A percentile compares a stretch with the other conserved stretches of the same genome.
These are phyloP conservation scores for Hermaeophaga mercurialis DNA, from an alignment of 2,888 invertebrate species.

Conservation along the genomic window DNA sequence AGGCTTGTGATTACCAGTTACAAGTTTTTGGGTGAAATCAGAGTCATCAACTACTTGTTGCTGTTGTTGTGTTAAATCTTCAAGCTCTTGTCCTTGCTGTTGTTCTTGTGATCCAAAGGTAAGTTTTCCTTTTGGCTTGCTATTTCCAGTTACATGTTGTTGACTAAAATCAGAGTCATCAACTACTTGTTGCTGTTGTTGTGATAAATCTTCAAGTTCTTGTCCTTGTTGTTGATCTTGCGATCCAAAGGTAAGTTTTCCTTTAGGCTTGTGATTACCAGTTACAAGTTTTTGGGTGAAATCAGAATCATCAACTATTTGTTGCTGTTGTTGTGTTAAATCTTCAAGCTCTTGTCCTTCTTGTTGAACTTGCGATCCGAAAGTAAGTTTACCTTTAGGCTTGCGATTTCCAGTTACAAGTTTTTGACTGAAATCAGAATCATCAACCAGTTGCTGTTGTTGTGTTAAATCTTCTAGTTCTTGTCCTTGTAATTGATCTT, in stretches of 20 bases:
- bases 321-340: slow-evolving; percentile 21
- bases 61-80: slow-evolving; percentile 25
- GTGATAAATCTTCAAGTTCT: slow-evolving; percentile 26
- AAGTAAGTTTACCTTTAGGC: slow-evolving; percentile 3
- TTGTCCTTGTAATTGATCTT: slow-evolving; percentile 13
- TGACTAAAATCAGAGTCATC: slow-evolving; percentile 38
- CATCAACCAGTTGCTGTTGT: slow-evolving; percentile 15
- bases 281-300: slow-evolving; percentile 33
- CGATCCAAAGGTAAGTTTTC: slow-evolving; percentile 4
- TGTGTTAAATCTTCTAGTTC: slow-evolving; percentile 27
- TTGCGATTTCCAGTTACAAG: slow-evolving; percentile 10
- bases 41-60: slow-evolving; percentile 28
- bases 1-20: slow-evolving; percentile 15
- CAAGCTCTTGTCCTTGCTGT: slow-evolving; percentile 21
- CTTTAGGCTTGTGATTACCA: slow-evolving; percentile 13
- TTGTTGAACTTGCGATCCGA: slow-evolving; percentile 1
- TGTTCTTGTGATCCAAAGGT: slow-evolving; percentile 1
- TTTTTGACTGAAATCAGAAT: slow-evolving; percentile 36
- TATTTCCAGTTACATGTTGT: slow-evolving; percentile 30
- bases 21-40: slow-evolving; percentile 40
- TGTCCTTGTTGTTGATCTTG: slow-evolving; percentile 14
- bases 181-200: slow-evolving; percentile 24
- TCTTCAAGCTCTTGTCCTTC: slow-evolving; percentile 26
- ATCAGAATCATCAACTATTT: slow-evolving; percentile 16
- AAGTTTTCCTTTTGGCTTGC: slow-evolving; percentile 5